Base-by-base conservation (phyloP, 2,888 invertebrate species). In the Aleiodes alternator region DNA sequence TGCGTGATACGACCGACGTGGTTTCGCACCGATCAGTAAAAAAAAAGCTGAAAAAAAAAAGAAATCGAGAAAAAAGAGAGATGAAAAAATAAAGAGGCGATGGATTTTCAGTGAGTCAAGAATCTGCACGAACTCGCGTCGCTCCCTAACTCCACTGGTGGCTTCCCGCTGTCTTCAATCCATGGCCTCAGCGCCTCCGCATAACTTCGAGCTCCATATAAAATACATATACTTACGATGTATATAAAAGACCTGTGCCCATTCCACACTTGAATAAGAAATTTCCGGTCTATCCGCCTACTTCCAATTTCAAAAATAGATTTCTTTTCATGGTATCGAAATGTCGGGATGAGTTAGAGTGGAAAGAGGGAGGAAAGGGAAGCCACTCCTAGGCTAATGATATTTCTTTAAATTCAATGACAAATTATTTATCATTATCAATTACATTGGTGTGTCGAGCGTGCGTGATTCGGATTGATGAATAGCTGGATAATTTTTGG, bases 221-320 rank as follows among this genome's bases (percentile, higher is more conserved):
- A 64, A 64, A 64, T 64, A 64, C 9, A 43, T 64, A 48, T 64
- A 64, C 64, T 64, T 64, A 48, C 64, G 43, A 64, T 43, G 64
- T 64, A 23, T 64, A 64, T 64, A 64, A 69, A 69, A 69, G 69
- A 55, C 55, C 69, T 69, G 31, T 69, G 50, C 53, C 43, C 55
- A 53, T 56, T 55, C 34, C 38, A 7, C 55, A 43, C 43, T 43
- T 69, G 55, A 69, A 69, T 69, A 56, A 69, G 69, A 69, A 69
- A 69, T 69, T 69, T 69, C 69, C 69, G 55, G 55, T 55, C 53
- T 16, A 69, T 69, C 69, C 69, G 69, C 69, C 69, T 69, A 64
- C 64, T 64, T 64, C 64, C 64, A 64, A 64, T 64, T 64, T 43
- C 48, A 11, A 64, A 64, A 64, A 64, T 64, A 64, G 43, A 64